Conservation (phyloP, 2,888 invertebrate species). For the Metallyticus violacea region DNA sequence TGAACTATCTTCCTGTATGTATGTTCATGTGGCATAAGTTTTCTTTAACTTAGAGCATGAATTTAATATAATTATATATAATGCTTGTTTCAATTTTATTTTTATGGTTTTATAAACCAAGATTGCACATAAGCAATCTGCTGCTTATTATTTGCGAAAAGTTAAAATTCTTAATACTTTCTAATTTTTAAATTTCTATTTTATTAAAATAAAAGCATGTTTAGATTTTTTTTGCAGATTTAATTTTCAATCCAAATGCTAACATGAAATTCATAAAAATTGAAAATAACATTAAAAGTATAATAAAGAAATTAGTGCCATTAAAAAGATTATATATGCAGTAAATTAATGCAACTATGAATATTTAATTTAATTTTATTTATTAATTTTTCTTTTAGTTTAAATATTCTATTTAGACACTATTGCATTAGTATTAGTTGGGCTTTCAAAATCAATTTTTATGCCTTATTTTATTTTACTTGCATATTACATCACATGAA, state of each 20-base stretch:
- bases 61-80: background rate
- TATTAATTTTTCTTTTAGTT: background rate
- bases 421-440: background rate
- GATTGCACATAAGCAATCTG: too few species aligned
- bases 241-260: background rate
- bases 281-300: too few species aligned
- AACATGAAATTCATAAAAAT: too few species aligned
- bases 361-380: background rate
- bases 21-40: background rate
- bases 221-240: background rate
- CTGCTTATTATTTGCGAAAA: background rate
- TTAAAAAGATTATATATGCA: too few species aligned
- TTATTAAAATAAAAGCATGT: background rate
- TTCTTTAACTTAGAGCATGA: background rate
- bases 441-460: background rate
- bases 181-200: too few species aligned
- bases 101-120: background rate
- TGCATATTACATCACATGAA: too few species aligned
- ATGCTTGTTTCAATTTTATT: background rate
- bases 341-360: too few species aligned
- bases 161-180: background rate
- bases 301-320: too few species aligned
- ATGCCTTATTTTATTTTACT: background rate
- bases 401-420: background rate
- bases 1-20: background rate